These are phyloP conservation scores for Typhlichthys subterraneus DNA, from an alignment of 2,797 vertebrate species.

Conservation along the genomic window DNA sequence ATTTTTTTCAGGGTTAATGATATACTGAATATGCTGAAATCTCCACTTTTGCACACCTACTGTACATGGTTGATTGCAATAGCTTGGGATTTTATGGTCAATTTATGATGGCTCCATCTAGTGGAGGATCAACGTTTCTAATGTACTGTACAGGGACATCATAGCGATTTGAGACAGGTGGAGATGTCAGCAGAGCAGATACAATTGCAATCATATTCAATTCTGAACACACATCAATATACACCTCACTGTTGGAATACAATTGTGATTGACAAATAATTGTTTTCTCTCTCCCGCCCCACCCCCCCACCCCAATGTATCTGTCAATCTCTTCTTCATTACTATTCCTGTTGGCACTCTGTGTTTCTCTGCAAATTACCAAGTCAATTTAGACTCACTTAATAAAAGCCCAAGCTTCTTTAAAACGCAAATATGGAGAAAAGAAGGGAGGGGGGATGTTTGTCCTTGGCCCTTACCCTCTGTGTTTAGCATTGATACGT, in stretches of 20 bases:
- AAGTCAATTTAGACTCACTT: conserved; percentile 51
- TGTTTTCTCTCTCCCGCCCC: background rate
- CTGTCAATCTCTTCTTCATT: conserved; percentile 27
- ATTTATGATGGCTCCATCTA: too few species aligned
- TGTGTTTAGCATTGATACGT: background rate
- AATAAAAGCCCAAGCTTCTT: conserved; percentile 44
- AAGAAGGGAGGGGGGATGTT: conserved; percentile 21
- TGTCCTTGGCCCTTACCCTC: conserved; percentile 48
- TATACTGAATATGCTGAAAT: too few species aligned
- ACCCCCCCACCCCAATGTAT: background rate
- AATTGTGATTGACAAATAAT: conserved; percentile 24
- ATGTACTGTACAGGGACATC: too few species aligned
- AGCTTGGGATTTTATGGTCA: too few species aligned
- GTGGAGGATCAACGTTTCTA: too few species aligned
- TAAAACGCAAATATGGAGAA: conserved; percentile 27
- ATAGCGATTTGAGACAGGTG: background rate
- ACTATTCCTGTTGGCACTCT: conserved; percentile 35
- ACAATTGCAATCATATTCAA: background rate
- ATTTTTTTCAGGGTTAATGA: too few species aligned
- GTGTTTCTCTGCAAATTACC: conserved; percentile 44
- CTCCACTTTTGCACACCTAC: too few species aligned
- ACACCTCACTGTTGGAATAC: conserved; percentile 15
- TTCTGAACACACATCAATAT: conserved; percentile 15
- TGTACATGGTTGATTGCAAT: too few species aligned
- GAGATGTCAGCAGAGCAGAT: conserved; percentile 6